phyloP scores from a whole-genome alignment of 2,113 vertebrate genomes.

The Platichthys stellatus region DNA sequence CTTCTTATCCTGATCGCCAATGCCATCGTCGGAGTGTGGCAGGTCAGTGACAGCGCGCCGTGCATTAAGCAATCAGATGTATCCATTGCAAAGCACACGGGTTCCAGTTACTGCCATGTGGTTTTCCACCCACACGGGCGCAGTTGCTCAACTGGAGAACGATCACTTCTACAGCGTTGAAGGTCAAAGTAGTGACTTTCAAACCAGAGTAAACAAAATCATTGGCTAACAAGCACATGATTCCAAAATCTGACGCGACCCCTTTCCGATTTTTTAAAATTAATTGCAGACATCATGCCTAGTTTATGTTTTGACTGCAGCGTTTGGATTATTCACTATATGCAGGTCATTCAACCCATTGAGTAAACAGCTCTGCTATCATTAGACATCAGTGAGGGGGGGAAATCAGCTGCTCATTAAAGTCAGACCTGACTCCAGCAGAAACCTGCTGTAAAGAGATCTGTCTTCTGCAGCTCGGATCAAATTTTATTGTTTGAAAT shows the following conservation, averaged over 20 bases:
- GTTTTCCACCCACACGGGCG: background rate
- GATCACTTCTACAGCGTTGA: too few relatives aligned
- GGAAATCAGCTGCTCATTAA: too few relatives aligned
- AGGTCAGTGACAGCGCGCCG: slow-evolving; percentile 80
- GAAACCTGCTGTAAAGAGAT: too few relatives aligned
- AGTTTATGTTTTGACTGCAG: background rate
- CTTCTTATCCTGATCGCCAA: slow-evolving; percentile 93
- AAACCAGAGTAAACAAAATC: too few relatives aligned
- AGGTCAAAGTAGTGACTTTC: too few relatives aligned
- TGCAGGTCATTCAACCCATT: background rate
- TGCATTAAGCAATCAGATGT: slow-evolving; percentile 44
- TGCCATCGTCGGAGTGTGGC: slow-evolving; percentile 93
- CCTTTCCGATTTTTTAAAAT: too few relatives aligned
- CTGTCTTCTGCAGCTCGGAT: background rate
- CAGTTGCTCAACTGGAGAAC: too few relatives aligned
- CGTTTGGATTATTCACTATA: slow-evolving; percentile 5
- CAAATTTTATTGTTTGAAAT: slow-evolving; percentile 3
- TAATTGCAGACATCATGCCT: background rate
- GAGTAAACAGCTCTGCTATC: too few relatives aligned
- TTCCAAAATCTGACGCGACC: too few relatives aligned
- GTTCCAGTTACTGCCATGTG: slow-evolving; percentile 50
- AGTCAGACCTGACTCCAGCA: too few relatives aligned
- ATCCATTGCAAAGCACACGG: slow-evolving; percentile 22
- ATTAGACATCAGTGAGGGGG: too few relatives aligned
- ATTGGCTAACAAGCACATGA: too few relatives aligned